Base-by-base conservation (phyloP, 92 coral and sea anemone genomes). In the Metridium senile region DNA sequence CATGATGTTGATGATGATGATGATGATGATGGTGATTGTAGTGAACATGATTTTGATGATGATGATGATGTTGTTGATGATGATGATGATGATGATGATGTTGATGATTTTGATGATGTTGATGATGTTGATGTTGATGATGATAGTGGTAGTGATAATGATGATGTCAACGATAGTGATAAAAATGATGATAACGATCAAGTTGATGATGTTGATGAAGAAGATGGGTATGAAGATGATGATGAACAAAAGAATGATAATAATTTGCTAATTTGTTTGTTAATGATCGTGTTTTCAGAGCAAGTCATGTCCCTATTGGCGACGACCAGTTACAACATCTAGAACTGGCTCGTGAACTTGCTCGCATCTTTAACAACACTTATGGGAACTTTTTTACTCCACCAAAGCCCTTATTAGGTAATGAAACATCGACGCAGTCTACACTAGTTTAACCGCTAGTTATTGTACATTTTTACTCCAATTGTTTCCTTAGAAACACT, bases 261-360 rank as follows among this genome's bases (percentile, higher is more conserved):
- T n/a, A n/a, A n/a, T n/a, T n/a, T n/a, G n/a, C n/a, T n/a, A n/a
- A n/a, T n/a, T n/a, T n/a, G n/a, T n/a, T n/a, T n/a, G n/a, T n/a
- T n/a, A n/a, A n/a, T n/a, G n/a, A n/a, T n/a, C n/a, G n/a, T 39
- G 6, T 39, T 21, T 58, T 19, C 53, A 90, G 94, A 59, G 92
- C 95, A 35, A 76, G 86, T 49, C 88, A 89, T 74, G 93, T 93
- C 43, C 98, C 98, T 19, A 88, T 93, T 43, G 98, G 98, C 11
- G 92, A 89, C 18, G 98, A 93, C 53, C 98, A 93, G 77, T 39
- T 84, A 26, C 98, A 93, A 33, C 98, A 93, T 57, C 33, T 93
- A 30, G 98, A 93, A 69, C 86, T 93, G 31, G 86, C 98, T 33
- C 84, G 90, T 77, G 98, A 93, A 75, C 86, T 89, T 26, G 88